A percentile compares a stretch with the other conserved stretches of the same genome.
phyloP scores from a whole-genome alignment of 2,888 invertebrate genomes.

The Hedychridium roseum region DNA sequence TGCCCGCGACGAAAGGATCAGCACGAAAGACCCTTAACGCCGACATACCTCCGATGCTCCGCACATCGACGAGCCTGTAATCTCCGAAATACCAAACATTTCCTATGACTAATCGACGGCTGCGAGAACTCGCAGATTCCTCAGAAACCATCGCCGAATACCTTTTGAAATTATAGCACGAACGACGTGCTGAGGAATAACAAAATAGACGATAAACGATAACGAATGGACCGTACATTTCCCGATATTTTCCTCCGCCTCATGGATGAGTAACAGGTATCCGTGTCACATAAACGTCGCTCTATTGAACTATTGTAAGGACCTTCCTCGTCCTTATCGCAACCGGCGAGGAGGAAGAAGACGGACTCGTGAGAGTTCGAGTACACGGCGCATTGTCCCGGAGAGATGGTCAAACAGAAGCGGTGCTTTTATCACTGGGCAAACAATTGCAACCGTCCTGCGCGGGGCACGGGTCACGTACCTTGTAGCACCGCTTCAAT shows the following conservation, averaged over 20 bases:
- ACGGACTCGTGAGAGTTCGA: slow-evolving; percentile 1
- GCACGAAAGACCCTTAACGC: slow-evolving; percentile 20
- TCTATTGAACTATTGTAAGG: no score
- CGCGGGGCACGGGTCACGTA: slow-evolving; percentile 9
- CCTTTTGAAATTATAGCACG: no score
- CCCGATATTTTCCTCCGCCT: no score
- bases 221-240: no score
- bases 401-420: slow-evolving; percentile 53
- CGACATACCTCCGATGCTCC: slow-evolving; percentile 13
- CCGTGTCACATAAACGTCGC: no score
- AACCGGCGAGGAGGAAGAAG: neutral
- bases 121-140: no score
- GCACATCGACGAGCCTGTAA: slow-evolving; percentile 16
- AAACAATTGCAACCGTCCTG: slow-evolving; percentile 43
- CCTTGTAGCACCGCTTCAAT: slow-evolving; percentile 12
- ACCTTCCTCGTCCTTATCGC: neutral
- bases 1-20: slow-evolving; percentile 17
- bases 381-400: slow-evolving; percentile 19
- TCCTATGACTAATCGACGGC: no score
- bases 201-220: no score
- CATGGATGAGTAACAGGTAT: no score
- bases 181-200: no score
- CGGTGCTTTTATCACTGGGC: slow-evolving; percentile 55
- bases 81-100: slow-evolving; percentile 18
- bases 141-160: no score